Evolutionary conservation across 2,113 vertebrate species (phyloP), one percentile per base, ranked within the genome.

Genomic region (Terrapene triunguis): DNA sequence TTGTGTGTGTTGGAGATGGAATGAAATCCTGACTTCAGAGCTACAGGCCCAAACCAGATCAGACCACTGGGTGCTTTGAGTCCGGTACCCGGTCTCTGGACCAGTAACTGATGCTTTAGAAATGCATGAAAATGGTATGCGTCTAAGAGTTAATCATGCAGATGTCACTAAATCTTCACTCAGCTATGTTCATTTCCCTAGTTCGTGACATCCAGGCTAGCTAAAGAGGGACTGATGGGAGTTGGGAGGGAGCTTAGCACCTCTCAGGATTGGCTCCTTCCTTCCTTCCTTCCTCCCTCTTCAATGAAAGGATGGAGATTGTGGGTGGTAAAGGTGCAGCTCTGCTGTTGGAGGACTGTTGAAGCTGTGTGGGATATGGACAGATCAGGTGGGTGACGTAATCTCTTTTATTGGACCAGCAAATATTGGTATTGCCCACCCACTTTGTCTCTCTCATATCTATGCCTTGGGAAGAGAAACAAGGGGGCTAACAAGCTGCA

Each of bases 251-350:
- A n/a, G 65, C 19, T 72, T n/a, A 22, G 65, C 35, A 72, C n/a
- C n/a, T 72, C n/a, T 72, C 35, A 72, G n/a, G n/a, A 72, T 5
- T 10, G 65, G 65, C 38, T 10, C 65, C 32, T 72, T 38, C 21
- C 65, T 59, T 10, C 65, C 32, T 72, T 38, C 21, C 65, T 59
- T 29, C 27, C 27, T 59, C 29, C 59, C 53, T 29, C 9, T 59
- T 72, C 4, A 38, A 72, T 10, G n/a, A 38, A 69, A 0, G 27
- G 59, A 0, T 0, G 42, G 27, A 32, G 42, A 35, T 5, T 17
- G 14, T 53, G 14, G 1, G 5, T 0, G 3, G 57, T 27, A 29
- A 54, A 55, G 19, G 17, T 22, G 5, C 27, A 27, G 57, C 25
- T 59, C 9, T 59, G 25, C 27, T 11, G 4, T 27, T 59, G 25